phyloP scores from a whole-genome alignment of 2,113 vertebrate species.

The Geococcyx californianus region DNA sequence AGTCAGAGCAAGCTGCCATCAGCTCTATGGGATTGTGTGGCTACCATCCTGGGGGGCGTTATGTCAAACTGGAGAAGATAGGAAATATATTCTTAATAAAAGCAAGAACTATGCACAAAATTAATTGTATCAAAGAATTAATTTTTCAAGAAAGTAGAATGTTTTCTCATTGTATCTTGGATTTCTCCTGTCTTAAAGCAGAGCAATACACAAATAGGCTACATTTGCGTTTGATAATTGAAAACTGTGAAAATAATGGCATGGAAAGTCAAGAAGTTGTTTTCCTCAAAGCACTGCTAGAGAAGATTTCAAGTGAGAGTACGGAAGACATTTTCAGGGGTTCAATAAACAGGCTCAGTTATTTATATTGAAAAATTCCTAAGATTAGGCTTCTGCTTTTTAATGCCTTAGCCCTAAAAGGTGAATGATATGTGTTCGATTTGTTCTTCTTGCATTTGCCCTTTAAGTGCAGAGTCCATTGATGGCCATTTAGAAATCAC shows the following conservation, averaged over 20 bases:
- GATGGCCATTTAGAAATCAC: conserved; percentile 21
- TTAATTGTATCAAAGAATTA: neutral
- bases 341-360: conserved; percentile 24
- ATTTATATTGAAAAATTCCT: conserved; percentile 51
- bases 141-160: neutral
- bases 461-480: conserved; percentile 4
- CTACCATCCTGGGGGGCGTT: no score
- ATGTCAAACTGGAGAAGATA: neutral
- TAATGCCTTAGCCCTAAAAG: conserved; percentile 27
- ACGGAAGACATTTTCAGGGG: neutral
- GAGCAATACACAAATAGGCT: neutral
- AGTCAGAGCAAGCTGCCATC: neutral
- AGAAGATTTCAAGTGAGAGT: neutral
- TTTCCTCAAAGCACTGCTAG: neutral
- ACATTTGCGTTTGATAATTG: neutral
- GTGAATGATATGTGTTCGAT: neutral
- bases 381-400: conserved; percentile 49
- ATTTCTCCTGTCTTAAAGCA: neutral
- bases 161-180: neutral
- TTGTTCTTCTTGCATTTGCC: neutral
- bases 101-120: neutral
- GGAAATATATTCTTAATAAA: neutral
- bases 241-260: neutral
- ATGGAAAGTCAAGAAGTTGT: neutral
- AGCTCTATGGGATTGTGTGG: neutral